Conservation (phyloP, 2,797 vertebrate species). For the Myotis planiceps region DNA sequence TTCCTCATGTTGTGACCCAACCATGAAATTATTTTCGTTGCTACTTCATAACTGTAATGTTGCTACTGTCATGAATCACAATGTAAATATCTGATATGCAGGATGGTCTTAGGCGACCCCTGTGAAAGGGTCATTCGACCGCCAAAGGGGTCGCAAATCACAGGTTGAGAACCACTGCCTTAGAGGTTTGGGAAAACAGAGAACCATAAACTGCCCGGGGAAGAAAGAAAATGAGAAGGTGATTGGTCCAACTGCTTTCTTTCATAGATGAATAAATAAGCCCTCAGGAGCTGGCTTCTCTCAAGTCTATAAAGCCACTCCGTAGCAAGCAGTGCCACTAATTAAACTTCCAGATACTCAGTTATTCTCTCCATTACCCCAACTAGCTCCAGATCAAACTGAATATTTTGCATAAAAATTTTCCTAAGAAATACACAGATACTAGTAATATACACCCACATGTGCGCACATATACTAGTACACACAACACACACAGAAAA, state of each 20-base stretch:
- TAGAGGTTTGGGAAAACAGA: not conserved
- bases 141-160: too few relatives aligned
- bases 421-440: not conserved
- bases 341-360: not conserved
- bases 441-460: not conserved
- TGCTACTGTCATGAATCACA: too few relatives aligned
- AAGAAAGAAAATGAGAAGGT: not conserved
- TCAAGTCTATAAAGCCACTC: not conserved
- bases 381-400: not conserved
- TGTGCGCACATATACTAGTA: not conserved
- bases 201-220: not conserved
- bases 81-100: too few relatives aligned
- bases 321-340: not conserved
- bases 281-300: not conserved
- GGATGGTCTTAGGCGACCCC: too few relatives aligned
- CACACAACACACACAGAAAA: not conserved
- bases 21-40: too few relatives aligned
- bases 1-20: too few relatives aligned
- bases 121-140: too few relatives aligned
- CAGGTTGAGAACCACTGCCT: not conserved
- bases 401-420: not conserved
- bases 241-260: not conserved
- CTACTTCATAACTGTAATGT: too few relatives aligned
- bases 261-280: not conserved
- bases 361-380: not conserved